Evolutionary conservation across 2,797 vertebrate genomes (phyloP).

Genomic region (Euthynnus affinis): DNA sequence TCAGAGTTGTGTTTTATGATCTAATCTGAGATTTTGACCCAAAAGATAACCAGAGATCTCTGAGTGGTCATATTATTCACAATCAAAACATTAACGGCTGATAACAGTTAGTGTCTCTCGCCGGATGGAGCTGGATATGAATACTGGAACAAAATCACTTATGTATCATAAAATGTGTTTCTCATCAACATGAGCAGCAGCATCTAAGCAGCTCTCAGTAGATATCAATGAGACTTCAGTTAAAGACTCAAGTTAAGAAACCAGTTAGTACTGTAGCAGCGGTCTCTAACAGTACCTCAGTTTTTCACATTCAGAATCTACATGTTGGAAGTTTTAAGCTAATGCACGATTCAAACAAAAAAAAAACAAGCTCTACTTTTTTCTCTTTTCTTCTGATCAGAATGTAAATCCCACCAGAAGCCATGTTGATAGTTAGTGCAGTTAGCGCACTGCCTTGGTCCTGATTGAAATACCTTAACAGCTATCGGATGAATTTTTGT

Average conservation of each 20-base stretch:
- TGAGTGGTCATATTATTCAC: background rate
- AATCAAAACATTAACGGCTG: conserved; percentile 8
- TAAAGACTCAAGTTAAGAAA: background rate
- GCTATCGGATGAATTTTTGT: too few species aligned
- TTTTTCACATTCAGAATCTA: background rate
- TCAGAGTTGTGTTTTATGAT: background rate
- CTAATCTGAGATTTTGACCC: background rate
- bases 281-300: background rate
- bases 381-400: background rate
- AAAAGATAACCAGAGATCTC: background rate
- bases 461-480: too few species aligned
- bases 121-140: conserved; percentile 1
- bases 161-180: background rate
- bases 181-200: background rate
- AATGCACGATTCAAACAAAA: background rate
- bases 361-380: too few species aligned
- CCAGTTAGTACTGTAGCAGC: background rate
- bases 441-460: too few species aligned
- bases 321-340: background rate
- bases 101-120: background rate
- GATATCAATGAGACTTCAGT: background rate
- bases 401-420: background rate
- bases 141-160: conserved; percentile 25
- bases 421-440: too few species aligned
- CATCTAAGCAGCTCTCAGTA: background rate